Base-by-base conservation (phyloP, 1,140 invertebrate genomes). In the Drosophila bocqueti region DNA sequence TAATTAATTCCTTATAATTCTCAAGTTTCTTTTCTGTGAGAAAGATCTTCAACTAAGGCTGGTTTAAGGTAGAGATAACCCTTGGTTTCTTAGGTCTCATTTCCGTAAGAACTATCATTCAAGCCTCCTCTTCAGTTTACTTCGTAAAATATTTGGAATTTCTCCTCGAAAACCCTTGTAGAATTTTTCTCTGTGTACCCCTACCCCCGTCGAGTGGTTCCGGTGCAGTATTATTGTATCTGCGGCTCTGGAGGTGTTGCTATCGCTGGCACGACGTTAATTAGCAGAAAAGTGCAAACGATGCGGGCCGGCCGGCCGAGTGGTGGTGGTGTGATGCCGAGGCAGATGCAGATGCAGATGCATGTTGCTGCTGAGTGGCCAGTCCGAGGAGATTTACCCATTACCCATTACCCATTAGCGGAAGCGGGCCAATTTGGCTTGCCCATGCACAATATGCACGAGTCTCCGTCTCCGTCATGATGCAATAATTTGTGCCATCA, bases 401-500 rank as follows among this genome's bases (percentile, higher is more conserved):
- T 68, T 65, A 74, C 29, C 55, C 47, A 75, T 59, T 65, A 68
- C 18, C 72, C 58, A 84, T 84, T 83, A 84, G 76, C 81, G 76
- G 71, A 83, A 83, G 81, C 76, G 65, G 65, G 76, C 81, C 80
- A 83, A 83, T 83, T 79, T 80, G 67, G 79, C 65, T 72, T 57
- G 67, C 55, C 69, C 72, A 66, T 75, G 46, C 71, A 76, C 47
- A 57, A 57, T 55, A 63, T 73, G 72, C 40, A 75, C 59, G 65
- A 46, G 78, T 47, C 58, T 54, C n/a, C 49, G 50, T 7, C 50
- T 18, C 50, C 52, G 34, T 58, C 59, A 81, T 86, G 83, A 79
- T 86, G 83, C 83, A 87, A 87, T 87, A 87, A 87, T 87, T 86
- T 78, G 63, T 80, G 76, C 63, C 80, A 82, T 72, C 58, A 76